Base-by-base conservation (phyloP, 1,140 invertebrate species). In the Cardiocondyla obscurior region DNA sequence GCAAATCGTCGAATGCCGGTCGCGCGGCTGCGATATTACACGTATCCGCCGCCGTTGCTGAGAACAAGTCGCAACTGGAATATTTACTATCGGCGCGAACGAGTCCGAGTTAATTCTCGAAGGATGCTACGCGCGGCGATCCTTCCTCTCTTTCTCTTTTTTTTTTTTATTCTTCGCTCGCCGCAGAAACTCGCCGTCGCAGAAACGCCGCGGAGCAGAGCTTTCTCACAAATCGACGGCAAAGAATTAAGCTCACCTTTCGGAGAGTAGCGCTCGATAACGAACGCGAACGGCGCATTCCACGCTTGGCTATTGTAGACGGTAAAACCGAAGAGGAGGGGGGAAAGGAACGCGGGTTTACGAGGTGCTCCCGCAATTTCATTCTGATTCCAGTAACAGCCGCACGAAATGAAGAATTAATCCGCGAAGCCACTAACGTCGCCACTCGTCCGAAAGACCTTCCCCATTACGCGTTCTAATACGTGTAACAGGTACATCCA, bases 51-150 rank as follows among this genome's bases (percentile, higher is more conserved):
- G 33, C 2, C 67, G 36, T 62, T 46, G 19, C 33, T 39, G 0
- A 25, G 77, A 72, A 57, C 51, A 55, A 53, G 65, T 64, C 62
- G 77, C 57, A 81, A 8, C 28, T 10, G 30, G 67, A 70, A 62
- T 51, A 84, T 84, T 84, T 84, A 84, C 67, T 79, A 84, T 82
- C 67, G 55, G 55, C 79, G 4, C 67, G 60, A 57, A 79, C 60
- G 42, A 79, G 62, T 79, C 60, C 19, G 64, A 84, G 55, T 84
- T 81, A 84, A 84, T 84, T n/a, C 62, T 64, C 28, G n/a, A 44
- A 49, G 51, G 76, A 70, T 76, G 36, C 72, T 44, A 51, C 70
- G 14, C 49, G 25, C 30, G 28, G 42, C 28, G 19, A 14, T n/a
- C 44, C 33, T 60, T 42, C 60, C 39, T 57, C 7, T 74, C 57